Evolutionary conservation across 2,797 vertebrate genomes (phyloP).

Genomic region (Anguilla obscura): DNA sequence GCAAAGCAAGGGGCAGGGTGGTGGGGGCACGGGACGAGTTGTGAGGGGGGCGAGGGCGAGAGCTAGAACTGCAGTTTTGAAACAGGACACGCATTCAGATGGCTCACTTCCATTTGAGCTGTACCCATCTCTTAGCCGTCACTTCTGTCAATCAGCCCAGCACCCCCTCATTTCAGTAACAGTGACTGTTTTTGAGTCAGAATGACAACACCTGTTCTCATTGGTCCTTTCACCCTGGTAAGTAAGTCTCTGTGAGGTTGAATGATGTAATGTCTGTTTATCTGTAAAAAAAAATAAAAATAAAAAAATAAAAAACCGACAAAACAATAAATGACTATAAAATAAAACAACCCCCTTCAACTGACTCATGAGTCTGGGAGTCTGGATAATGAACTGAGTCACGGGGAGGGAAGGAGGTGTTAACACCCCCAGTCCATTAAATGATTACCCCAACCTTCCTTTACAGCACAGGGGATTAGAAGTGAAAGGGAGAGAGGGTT

Average conservation of each 20-base stretch:
- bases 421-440: conserved; percentile 32
- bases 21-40: conserved; percentile 70
- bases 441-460: conserved; percentile 40
- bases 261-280: conserved; percentile 20
- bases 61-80: conserved; percentile 2
- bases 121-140: conserved; percentile 3
- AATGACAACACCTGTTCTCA: not conserved
- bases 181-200: conserved; percentile 4
- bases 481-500: conserved; percentile 29
- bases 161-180: not conserved
- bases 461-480: conserved; percentile 39
- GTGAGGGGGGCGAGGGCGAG: conserved; percentile 51
- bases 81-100: not conserved
- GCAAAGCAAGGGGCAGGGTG: conserved; percentile 61
- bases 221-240: not conserved
- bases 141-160: not conserved
- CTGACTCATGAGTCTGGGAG: not conserved
- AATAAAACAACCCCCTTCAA: conserved; percentile 35
- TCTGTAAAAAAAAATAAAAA: not conserved
- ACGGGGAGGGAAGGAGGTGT: conserved; percentile 24
- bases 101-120: not conserved
- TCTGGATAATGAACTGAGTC: not conserved
- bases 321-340: conserved; percentile 21
- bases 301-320: conserved; percentile 34
- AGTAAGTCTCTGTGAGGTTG: not conserved